These are phyloP conservation scores for Neogale vison DNA, from an alignment of 2,113 vertebrate genomes.

Conservation along the genomic window DNA sequence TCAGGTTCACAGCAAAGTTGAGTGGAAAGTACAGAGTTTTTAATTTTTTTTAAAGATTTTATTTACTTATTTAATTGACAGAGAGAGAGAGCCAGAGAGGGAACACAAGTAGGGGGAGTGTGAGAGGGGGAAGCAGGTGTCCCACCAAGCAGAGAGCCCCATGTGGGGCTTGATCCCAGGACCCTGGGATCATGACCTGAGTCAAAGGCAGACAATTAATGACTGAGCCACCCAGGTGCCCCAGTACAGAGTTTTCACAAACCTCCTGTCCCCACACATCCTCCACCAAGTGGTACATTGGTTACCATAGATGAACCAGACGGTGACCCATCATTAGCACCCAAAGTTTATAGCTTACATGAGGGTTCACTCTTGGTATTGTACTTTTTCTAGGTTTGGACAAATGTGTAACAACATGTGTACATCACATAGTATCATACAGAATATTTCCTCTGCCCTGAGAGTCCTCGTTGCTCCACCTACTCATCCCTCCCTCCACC, in stretches of 20 bases:
- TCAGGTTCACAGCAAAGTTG: not conserved
- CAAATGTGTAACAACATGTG: not conserved
- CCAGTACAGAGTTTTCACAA: not conserved
- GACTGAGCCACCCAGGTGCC: no score
- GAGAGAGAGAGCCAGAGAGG: no score
- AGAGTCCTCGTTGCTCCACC: not conserved
- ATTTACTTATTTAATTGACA: no score
- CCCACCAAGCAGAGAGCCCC: no score
- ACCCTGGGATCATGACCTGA: no score
- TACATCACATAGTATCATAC: fast-evolving
- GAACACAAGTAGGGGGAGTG: no score
- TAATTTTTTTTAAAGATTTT: no score
- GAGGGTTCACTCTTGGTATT: not conserved
- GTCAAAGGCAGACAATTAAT: no score
- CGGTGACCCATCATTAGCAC: not conserved
- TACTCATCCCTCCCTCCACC: not conserved
- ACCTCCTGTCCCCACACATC: not conserved
- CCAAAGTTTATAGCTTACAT: not conserved
- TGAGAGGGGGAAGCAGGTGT: no score
- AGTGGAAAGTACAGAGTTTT: not conserved
- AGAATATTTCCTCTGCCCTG: not conserved
- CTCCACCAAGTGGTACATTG: not conserved
- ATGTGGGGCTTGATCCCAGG: no score
- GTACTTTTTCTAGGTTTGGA: not conserved
- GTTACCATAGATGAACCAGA: not conserved